Percentiles rank a stretch among this genome's conserved stretches.
These are phyloP conservation scores for Bembecia ichneumoniformis DNA, from an alignment of 2,888 invertebrate species.

Conservation along the genomic window DNA sequence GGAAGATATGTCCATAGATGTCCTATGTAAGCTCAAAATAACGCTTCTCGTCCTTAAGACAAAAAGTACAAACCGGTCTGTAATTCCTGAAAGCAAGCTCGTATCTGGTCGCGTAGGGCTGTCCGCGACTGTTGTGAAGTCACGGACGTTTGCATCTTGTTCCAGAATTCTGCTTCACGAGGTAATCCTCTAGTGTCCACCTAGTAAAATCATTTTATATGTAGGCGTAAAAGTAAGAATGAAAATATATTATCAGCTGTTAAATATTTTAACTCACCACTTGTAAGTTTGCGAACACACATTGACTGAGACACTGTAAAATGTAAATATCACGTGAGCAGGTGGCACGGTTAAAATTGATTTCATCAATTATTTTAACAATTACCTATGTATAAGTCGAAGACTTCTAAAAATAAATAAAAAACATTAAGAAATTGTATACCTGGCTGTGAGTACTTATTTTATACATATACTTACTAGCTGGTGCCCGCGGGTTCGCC, in stretches of 20 bases:
- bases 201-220: conserved; percentile 18
- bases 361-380: too few relatives aligned
- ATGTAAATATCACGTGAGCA: not conserved
- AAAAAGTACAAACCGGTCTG: conserved; percentile 38
- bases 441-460: too few relatives aligned
- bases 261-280: conserved; percentile 37
- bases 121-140: conserved; percentile 56
- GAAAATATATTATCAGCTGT: not conserved
- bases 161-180: conserved; percentile 55
- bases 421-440: too few relatives aligned
- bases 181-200: conserved; percentile 61
- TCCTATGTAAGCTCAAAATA: not conserved
- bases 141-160: conserved; percentile 45
- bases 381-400: too few relatives aligned
- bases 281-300: conserved; percentile 65
- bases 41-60: too few relatives aligned
- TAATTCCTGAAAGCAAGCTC: conserved; percentile 58
- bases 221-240: not conserved
- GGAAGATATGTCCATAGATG: not conserved
- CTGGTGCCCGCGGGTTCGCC: too few relatives aligned
- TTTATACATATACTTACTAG: too few relatives aligned
- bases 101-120: conserved; percentile 47
- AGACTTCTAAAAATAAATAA: too few relatives aligned
- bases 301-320: conserved; percentile 66
- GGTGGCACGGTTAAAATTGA: too few relatives aligned